A percentile compares a stretch with the other conserved stretches of the same genome.
Conservation (phyloP, 2,888 invertebrate species). For the Horisme vitalbata region DNA sequence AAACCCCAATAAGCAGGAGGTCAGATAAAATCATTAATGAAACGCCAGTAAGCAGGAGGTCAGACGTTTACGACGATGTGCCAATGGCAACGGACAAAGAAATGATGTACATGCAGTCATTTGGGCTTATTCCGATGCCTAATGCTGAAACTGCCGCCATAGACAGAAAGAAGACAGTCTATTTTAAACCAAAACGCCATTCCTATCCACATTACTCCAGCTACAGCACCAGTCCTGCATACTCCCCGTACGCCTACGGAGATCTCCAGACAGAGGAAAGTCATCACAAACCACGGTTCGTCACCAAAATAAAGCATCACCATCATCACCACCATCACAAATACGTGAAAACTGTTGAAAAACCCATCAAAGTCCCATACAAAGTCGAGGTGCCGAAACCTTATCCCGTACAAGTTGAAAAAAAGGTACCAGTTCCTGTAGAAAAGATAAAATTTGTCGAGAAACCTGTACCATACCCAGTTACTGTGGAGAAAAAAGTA, state of each 20-base stretch:
- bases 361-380: slow-evolving; percentile 73
- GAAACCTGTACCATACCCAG: slow-evolving; percentile 65
- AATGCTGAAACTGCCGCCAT: slow-evolving; percentile 42
- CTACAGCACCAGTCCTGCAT: slow-evolving; percentile 49
- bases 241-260: slow-evolving; percentile 42
- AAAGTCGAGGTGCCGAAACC: slow-evolving; percentile 83
- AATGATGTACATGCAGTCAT: slow-evolving; percentile 63
- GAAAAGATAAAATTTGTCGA: slow-evolving; percentile 64
- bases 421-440: slow-evolving; percentile 63
- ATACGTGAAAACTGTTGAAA: slow-evolving; percentile 84
- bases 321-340: slow-evolving; percentile 86
- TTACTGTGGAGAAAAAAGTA: slow-evolving; percentile 72
- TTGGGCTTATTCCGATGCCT: slow-evolving; percentile 59
- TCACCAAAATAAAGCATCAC: slow-evolving; percentile 82
- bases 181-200: slow-evolving; percentile 57
- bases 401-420: slow-evolving; percentile 72
- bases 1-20: slow-evolving; percentile 48
- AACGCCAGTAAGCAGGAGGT: slow-evolving; percentile 53
- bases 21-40: slow-evolving; percentile 39
- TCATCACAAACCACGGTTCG: slow-evolving; percentile 48
- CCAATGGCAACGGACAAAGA: slow-evolving; percentile 44
- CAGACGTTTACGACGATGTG: slow-evolving; percentile 39
- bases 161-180: slow-evolving; percentile 57
- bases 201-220: slow-evolving; percentile 58
- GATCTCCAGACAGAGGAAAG: slow-evolving; percentile 59